These are phyloP conservation scores for Hexactinellida sp. DNA, from an alignment of 37 sponge, comb jelly and placozoan genomes.

Conservation along the genomic window DNA sequence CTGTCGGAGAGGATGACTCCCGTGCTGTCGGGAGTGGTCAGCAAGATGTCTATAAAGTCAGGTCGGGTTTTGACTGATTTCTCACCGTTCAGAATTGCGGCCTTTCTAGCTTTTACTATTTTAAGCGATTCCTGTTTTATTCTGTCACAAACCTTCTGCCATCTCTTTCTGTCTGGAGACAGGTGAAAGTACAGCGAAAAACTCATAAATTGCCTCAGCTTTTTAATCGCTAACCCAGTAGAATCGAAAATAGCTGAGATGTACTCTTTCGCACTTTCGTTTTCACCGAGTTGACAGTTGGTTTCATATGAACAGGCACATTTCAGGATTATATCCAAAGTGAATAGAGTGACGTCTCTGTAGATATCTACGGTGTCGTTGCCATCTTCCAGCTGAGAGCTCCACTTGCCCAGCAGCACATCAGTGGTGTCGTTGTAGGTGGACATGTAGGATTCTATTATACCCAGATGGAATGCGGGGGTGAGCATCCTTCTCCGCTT, in stretches of 20 bases:
- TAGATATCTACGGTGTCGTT: background rate
- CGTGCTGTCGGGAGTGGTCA: constrained; percentile 31
- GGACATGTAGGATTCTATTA: constrained; percentile 43
- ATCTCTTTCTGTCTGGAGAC: constrained; percentile 27
- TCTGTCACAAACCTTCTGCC: constrained; percentile 1
- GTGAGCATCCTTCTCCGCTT: constrained; percentile 52
- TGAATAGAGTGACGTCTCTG: background rate
- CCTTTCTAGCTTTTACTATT: constrained; percentile 29
- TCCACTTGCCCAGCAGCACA: constrained; percentile 9
- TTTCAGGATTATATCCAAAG: background rate
- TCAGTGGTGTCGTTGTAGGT: constrained; percentile 47
- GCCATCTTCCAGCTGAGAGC: background rate
- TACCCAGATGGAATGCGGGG: constrained; percentile 63
- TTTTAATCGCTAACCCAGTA: background rate
- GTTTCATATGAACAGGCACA: background rate
- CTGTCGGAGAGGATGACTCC: constrained; percentile 42
- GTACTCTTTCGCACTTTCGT: background rate
- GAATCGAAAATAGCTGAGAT: background rate
- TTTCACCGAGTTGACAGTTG: background rate
- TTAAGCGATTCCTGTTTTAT: constrained; percentile 29
- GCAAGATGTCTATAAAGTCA: constrained; percentile 50
- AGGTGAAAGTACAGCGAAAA: constrained; percentile 28
- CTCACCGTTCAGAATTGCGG: background rate
- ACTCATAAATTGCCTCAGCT: constrained; percentile 8
- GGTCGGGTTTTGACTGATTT: background rate